Conservation (phyloP, 2,113 vertebrate species). For the Hemicordylus capensis region DNA sequence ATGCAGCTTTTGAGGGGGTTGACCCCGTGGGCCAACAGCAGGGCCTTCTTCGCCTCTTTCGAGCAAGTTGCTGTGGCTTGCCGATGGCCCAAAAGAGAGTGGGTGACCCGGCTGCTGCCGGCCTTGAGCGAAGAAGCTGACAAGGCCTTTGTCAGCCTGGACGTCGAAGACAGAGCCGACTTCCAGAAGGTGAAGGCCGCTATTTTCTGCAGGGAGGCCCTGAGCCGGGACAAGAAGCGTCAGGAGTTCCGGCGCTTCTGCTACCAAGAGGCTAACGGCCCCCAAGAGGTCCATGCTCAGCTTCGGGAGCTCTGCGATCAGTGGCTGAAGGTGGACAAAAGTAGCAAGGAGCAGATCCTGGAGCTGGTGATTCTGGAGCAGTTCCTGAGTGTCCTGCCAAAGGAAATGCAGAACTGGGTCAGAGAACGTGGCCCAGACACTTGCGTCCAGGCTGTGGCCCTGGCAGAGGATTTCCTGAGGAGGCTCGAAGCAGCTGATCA, state of each 20-base stretch:
- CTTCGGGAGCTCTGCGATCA: neutral
- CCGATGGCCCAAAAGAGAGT: conserved; percentile 22
- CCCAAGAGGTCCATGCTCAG: neutral
- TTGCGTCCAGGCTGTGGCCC: neutral
- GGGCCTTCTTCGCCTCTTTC: conserved; percentile 3
- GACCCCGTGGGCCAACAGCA: neutral
- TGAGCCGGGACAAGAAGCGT: neutral
- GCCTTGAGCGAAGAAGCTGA: neutral
- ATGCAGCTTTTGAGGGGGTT: neutral
- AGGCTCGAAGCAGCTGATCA: neutral
- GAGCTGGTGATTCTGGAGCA: conserved; percentile 17
- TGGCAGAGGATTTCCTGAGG: conserved; percentile 5
- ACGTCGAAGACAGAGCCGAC: neutral
- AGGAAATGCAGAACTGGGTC: conserved; percentile 26
- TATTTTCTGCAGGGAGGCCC: neutral
- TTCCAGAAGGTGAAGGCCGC: conserved; percentile 27
- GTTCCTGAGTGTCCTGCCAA: conserved; percentile 3
- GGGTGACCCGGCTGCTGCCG: conserved; percentile 6
- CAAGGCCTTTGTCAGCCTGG: neutral
- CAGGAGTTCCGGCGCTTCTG: conserved; percentile 15
- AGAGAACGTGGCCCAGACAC: neutral
- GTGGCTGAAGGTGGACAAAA: neutral
- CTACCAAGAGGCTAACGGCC: conserved; percentile 6
- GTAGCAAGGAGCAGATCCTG: conserved; percentile 19
- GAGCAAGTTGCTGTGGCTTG: conserved; percentile 10